Percentiles rank a stretch among this genome's conserved stretches.
Conservation (phyloP, 2,113 vertebrate species). For the Sorex fumeus region DNA sequence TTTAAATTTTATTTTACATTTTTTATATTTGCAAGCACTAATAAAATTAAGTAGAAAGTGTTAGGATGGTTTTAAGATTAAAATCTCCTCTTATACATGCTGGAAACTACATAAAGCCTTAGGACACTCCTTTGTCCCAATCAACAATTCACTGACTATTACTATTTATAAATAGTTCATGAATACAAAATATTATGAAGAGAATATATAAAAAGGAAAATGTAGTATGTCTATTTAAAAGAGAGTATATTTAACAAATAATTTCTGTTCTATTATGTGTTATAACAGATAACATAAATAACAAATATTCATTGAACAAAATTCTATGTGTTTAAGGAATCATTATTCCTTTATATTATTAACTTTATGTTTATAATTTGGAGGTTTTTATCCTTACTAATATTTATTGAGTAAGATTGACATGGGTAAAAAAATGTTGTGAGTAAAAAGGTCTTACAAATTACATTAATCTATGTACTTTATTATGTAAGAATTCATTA, state of each 20-base stretch:
- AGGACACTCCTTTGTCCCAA: not conserved
- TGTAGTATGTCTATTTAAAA: not conserved
- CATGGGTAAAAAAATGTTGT: not conserved
- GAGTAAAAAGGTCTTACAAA: no score
- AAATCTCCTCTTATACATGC: not conserved
- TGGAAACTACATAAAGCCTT: not conserved
- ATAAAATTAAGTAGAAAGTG: not conserved
- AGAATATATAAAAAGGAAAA: not conserved
- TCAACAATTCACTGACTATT: no score
- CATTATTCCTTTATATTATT: not conserved
- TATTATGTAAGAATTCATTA: not conserved
- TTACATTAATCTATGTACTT: not conserved
- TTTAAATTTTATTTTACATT: not conserved
- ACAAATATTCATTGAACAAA: not conserved
- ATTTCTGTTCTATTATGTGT: not conserved
- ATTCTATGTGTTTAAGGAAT: not conserved
- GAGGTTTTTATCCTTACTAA: not conserved
- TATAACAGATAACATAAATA: no score
- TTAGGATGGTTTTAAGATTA: not conserved
- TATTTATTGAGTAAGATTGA: not conserved
- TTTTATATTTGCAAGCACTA: not conserved
- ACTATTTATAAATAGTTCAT: not conserved
- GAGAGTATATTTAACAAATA: not conserved
- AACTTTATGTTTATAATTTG: not conserved
- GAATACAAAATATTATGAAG: no score